Conservation (phyloP, 2,113 vertebrate species). For the Xyrauchen texanus region DNA sequence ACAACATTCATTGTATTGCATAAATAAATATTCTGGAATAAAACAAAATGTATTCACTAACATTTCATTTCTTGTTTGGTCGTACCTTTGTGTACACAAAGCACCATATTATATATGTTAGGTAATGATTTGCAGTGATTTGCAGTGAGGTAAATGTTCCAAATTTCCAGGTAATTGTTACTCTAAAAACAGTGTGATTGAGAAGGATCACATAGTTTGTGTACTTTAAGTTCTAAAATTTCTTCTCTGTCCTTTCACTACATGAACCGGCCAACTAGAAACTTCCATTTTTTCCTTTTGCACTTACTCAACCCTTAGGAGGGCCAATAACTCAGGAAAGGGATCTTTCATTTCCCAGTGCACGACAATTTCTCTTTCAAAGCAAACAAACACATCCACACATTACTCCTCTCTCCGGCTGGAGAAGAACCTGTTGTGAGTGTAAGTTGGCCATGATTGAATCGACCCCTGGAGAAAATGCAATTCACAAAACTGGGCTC, state of each 20-base stretch:
- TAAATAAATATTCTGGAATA: no score
- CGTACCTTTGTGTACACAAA: no score
- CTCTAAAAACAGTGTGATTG: not conserved
- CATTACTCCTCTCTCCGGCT: conserved; percentile 61
- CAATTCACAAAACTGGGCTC: conserved; percentile 62
- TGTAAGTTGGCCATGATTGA: conserved; percentile 68
- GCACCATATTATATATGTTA: no score
- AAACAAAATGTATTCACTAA: no score
- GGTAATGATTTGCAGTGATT: no score
- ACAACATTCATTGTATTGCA: no score
- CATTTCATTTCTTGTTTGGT: no score
- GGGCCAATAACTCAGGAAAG: conserved; percentile 51
- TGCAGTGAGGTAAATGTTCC: no score
- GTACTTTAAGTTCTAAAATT: not conserved
- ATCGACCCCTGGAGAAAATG: conserved; percentile 64
- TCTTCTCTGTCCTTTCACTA: not conserved
- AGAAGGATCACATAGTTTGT: not conserved
- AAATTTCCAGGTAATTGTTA: no score
- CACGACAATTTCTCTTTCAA: conserved; percentile 58
- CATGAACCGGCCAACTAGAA: not conserved
- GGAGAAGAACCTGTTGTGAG: conserved; percentile 59
- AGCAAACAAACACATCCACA: conserved; percentile 61
- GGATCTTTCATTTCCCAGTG: conserved; percentile 53
- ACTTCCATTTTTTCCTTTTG: conserved; percentile 63
- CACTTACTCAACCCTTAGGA: conserved; percentile 65